Percentiles rank a stretch among this genome's conserved stretches.
Evolutionary conservation across 2,113 vertebrate species (phyloP).

Genomic region (Psittacara wagleri): DNA sequence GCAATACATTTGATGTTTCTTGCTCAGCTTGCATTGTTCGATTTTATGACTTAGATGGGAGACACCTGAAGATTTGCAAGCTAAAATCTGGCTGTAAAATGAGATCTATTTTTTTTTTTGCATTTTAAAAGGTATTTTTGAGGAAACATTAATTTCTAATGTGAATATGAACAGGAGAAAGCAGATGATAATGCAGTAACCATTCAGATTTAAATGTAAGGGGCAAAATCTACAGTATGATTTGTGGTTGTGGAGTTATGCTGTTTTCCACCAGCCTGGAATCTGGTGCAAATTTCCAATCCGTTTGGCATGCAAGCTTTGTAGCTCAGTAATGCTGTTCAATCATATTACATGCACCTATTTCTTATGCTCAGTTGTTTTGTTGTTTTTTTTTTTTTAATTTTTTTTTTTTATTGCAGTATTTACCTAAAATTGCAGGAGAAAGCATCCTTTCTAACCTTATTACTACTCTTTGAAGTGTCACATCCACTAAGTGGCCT

Average conservation of each 20-base stretch:
- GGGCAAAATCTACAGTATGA: neutral
- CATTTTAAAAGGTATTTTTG: neutral
- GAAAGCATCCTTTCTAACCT: neutral
- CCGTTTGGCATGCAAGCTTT: neutral
- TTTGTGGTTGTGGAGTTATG: neutral
- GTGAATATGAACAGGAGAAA: neutral
- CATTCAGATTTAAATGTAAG: neutral
- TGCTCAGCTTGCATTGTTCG: neutral
- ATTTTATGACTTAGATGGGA: neutral
- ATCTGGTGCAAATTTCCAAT: neutral
- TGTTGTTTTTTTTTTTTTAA: neutral
- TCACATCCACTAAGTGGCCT: accelerated
- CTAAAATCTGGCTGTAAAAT: neutral
- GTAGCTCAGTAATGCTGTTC: neutral
- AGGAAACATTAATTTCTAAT: neutral
- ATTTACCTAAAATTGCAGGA: neutral
- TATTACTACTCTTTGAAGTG: neutral
- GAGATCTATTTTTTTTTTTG: neutral
- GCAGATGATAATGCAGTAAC: too few species aligned
- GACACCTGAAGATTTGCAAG: neutral
- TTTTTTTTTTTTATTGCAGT: neutral
- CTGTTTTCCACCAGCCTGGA: neutral
- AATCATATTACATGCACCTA: neutral
- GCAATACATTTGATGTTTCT: neutral
- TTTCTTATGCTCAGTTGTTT: neutral